Conservation (phyloP, 37 sponge, comb jelly and placozoan genomes). For the Halichondria panicea region DNA sequence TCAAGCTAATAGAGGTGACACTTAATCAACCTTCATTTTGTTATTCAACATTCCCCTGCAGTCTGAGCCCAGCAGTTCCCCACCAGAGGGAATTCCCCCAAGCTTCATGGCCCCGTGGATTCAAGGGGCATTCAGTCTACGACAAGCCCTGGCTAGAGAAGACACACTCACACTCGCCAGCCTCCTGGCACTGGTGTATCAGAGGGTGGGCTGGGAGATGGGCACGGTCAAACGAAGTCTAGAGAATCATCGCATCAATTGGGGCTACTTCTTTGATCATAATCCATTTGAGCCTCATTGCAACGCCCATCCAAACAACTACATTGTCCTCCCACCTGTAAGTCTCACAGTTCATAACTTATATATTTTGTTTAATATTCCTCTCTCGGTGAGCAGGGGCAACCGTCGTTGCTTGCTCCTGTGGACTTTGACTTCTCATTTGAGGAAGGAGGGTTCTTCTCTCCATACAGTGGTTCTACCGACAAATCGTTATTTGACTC, state of each 20-base stretch:
- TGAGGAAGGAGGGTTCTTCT: slow-evolving; percentile 31
- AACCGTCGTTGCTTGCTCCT: slow-evolving; percentile 21
- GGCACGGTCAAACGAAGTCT: slow-evolving; percentile 20
- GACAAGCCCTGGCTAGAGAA: neutral
- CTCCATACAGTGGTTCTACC: slow-evolving; percentile 47
- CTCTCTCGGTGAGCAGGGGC: no score
- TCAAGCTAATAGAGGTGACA: neutral
- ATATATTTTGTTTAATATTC: neutral
- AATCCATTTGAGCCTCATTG: slow-evolving; percentile 67
- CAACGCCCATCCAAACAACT: slow-evolving; percentile 66
- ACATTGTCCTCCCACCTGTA: slow-evolving; percentile 50
- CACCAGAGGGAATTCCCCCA: neutral
- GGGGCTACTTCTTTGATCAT: slow-evolving; percentile 73
- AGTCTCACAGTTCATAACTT: neutral
- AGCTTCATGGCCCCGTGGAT: slow-evolving; percentile 16
- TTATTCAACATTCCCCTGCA: neutral
- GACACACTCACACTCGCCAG: neutral
- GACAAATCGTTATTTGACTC: slow-evolving; percentile 46
- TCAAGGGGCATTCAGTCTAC: slow-evolving; percentile 11
- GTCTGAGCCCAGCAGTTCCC: neutral
- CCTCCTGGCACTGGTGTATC: slow-evolving; percentile 24
- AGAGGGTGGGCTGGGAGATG: slow-evolving; percentile 52
- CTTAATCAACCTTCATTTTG: neutral
- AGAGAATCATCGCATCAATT: slow-evolving; percentile 35
- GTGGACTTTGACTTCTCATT: slow-evolving; percentile 72